Evolutionary conservation across 2,113 vertebrate species (phyloP).

Genomic region (Cyphomyrus plagiostoma): DNA sequence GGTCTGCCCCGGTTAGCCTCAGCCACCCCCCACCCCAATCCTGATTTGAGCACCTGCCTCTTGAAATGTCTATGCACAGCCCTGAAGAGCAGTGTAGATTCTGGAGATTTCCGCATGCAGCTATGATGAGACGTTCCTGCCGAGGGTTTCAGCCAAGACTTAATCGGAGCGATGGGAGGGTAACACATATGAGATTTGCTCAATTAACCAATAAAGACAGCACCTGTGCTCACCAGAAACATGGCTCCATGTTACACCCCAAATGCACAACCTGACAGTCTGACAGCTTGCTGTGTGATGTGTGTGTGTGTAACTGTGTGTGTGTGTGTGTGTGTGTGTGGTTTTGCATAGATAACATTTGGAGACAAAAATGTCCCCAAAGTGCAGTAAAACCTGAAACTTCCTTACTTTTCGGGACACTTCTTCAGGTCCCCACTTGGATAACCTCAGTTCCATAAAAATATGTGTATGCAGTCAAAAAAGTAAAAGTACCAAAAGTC

Average conservation of each 20-base stretch:
- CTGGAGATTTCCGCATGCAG: not conserved
- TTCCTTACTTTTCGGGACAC: no score
- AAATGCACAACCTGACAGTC: conserved; percentile 37
- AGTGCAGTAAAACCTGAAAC: no score
- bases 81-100: not conserved
- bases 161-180: conserved; percentile 62
- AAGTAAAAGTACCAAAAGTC: no score
- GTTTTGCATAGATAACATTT: not conserved
- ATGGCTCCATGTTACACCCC: conserved; percentile 12
- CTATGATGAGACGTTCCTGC: conserved; percentile 36
- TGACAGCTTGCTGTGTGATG: no score
- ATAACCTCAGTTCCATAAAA: no score
- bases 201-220: conserved; percentile 66
- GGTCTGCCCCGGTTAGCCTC: not conserved
- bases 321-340: no score
- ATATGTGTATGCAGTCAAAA: no score
- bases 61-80: not conserved
- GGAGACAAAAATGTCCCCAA: no score
- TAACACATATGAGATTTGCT: conserved; percentile 63
- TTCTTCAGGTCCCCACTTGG: no score
- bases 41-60: not conserved
- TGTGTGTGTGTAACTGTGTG: not conserved
- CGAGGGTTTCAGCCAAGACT: conserved; percentile 38
- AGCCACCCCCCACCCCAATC: not conserved
- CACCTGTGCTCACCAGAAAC: conserved; percentile 59